Base-by-base conservation (phyloP, 2,888 invertebrate genomes). In the Tolmerus cingulatus region DNA sequence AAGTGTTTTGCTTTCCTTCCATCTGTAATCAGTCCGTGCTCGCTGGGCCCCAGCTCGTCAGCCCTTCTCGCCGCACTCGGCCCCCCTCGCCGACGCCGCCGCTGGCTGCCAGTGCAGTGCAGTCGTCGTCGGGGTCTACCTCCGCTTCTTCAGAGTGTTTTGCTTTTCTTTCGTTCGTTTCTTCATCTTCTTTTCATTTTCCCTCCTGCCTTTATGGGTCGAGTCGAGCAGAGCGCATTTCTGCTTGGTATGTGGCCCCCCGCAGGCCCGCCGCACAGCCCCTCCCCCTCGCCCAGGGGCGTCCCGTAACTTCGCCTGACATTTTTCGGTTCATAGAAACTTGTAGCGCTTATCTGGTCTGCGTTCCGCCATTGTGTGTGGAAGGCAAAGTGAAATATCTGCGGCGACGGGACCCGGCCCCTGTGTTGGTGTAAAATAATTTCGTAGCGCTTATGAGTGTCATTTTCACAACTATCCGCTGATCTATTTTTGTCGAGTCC, bases 311-410 rank as follows among this genome's bases (percentile, higher is more conserved):
- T 81, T 81, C 55, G 81, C 46, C 74, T 85, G 85, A 46, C 74
- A 85, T 85, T 85, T 85, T 85, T 85, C 74, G 85, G 85, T 74
- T 85, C 74, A 85, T 85, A 85, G 85, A 85, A 85, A 85, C 74
- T 85, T 74, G 66, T 46, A 66, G 66, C 66, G 66, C 66, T 84
- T 84, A 66, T 34, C 66, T 81, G 57, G 79, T 7, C 51, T 14
- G 40, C 82, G 23, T 9, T 79, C 37, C 46, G 5, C 23, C 43
- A 40, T 27, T 43, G 57, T 79, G 79, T 79, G 30, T 78, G 46
- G 40, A 46, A 79, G 79, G 79, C 51, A 46, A 51, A 79, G 51
- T 79, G 55, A 81, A 51, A 66, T 85, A 37, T 84, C 19, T 84
- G 57, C 57, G 34, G 51, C 51, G 19, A 51, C 46, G 57, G 19